Base-by-base conservation (phyloP, 1,140 invertebrate species). In the Pentalonia nigronervosa region DNA sequence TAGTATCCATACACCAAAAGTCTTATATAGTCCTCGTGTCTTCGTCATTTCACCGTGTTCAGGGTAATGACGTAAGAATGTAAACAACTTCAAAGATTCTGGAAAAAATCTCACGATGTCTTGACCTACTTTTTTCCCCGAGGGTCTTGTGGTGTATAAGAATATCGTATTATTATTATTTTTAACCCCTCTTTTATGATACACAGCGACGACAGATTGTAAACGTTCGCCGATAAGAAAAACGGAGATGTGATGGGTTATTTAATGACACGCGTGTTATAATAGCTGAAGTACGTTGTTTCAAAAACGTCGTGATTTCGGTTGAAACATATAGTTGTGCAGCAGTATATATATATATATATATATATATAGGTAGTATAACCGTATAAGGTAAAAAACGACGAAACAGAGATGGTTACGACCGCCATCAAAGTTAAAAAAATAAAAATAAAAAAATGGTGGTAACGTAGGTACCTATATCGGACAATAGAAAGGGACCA, bases 21-120 rank as follows among this genome's bases (percentile, higher is more conserved):
- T 87, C 30, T 87, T 53, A 53, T 53, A 21, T 47, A 36, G 23
- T 8, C 25, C 25, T 1, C 45, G 45, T 50, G 34, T 6, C 30
- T 30, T 20, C 2, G 60, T n/a, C 60, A 30, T n/a, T 76, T n/a
- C 60, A 6, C 30, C 30, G 45, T 88, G 6, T 34, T 11, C 86
- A 21, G 45, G 14, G 83, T 47, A 89, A 36, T 89, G 50, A 89
- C 50, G 87, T 89, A 56, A 89, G 48, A 89, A 89, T 36, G 87
- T 89, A 89, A 89, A 89, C 87, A 89, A 89, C 87, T 36, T 89
- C 50, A 89, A 89, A 89, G 50, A 89, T 89, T 56, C 48, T 41
- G 48, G 50, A 53, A 30, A 53, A 89, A 89, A 53, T n/a, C 48
- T 53, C 87, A 2, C n/a, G 60, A 34, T 45, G 87, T 89, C 87